Base-by-base conservation (phyloP, 2,797 vertebrate genomes). In the Sardinella longiceps region DNA sequence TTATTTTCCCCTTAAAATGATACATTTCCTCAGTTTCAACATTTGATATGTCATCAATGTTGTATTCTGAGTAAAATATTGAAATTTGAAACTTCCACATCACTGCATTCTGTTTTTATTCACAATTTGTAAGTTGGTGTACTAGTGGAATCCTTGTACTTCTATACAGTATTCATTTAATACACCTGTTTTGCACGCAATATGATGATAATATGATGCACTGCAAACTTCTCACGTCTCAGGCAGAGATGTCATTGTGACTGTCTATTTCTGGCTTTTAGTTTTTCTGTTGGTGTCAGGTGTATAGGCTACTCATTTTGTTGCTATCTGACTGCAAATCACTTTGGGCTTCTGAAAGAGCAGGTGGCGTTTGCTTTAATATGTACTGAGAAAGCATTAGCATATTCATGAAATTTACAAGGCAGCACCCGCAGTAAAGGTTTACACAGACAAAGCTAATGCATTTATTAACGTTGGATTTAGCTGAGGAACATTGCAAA, bases 391-490 rank as follows among this genome's bases (percentile, higher is more conserved):
- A 86, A 83, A 87, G 85, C 85, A 93, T 90, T 88, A 87, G 90
- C 88, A 86, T 90, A 92, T 92, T 84, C 83, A 88, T 86, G 87
- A 43, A 77, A 48, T 87, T 87, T 86, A 81, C 88, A 91, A 89
- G 88, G 88, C 88, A 89, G 80, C 88, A 84, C 83, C 20, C 33
- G 82, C 77, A 51, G 53, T 37, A 87, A 86, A 80, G 56, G 81
- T 84, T 80, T 80, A 63, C 77, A 84, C 30, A 25, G 81, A 60
- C 87, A 86, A 87, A 81, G 56, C 87, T 90, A 89, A 91, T 91
- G 90, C 92, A 92, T 94, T 93, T 91, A 92, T 94, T 93, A 92
- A 91, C 86, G 91, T 92, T 87, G 83, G 87, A 89, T 91, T 92
- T 92, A 92, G 93, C 92, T 91, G 91, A 82, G 0, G 70, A 82